These are phyloP conservation scores for Ceyx erithaca DNA, from an alignment of 2,797 vertebrate species.

Conservation along the genomic window DNA sequence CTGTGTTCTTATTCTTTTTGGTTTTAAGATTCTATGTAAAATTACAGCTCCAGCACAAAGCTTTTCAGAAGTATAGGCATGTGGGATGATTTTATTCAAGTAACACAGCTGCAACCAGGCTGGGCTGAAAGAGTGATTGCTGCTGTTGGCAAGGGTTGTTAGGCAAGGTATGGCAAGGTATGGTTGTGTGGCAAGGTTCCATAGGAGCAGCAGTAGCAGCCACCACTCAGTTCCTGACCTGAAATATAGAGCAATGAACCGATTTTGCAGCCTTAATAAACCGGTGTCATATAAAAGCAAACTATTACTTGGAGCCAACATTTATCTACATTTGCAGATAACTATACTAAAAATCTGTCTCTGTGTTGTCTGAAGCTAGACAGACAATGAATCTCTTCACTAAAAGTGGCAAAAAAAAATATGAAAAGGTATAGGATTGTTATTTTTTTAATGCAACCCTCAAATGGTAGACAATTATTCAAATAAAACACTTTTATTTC, in stretches of 20 bases:
- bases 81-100: neutral
- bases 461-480: neutral
- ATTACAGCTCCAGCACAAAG: neutral
- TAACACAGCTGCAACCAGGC: neutral
- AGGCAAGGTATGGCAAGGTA: no score
- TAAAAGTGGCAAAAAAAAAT: no score
- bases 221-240: neutral
- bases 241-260: neutral
- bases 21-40: neutral
- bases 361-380: neutral
- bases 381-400: no score
- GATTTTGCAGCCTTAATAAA: neutral
- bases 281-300: neutral
- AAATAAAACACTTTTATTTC: neutral
- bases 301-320: neutral
- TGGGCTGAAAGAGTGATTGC: neutral
- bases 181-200: no score
- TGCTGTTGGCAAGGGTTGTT: neutral
- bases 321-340: constrained; percentile 3
- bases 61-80: neutral
- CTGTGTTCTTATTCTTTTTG: neutral
- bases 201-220: neutral
- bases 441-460: neutral
- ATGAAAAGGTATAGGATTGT: neutral
- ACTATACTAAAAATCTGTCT: neutral